Evolutionary conservation across 1,140 invertebrate genomes (phyloP), one percentile per base, ranked within the genome.

Genomic region (Euborellia annulipes): DNA sequence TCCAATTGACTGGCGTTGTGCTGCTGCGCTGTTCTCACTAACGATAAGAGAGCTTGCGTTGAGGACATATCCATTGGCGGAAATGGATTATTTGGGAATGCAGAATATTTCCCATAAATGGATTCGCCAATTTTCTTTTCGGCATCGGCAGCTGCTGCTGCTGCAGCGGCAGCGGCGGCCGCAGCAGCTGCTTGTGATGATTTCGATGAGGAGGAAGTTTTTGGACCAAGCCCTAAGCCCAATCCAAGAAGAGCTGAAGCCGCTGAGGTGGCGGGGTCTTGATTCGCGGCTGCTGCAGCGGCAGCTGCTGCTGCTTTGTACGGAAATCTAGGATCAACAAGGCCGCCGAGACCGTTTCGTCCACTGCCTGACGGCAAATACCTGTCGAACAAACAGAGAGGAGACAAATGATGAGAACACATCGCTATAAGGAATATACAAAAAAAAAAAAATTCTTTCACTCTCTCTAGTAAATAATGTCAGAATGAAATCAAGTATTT

Each of bases 51-150:
- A 0, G 80, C 76, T 63, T 86, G 76, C 2, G 78, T 86, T 4
- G 82, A 81, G 45, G 75, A 81, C 81, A 86, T 84, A 55, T 85
- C 82, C 20, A 85, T 69, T 23, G 73, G 71, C 43, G 76, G 75
- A 50, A 79, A 78, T 6, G 75, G 70, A 0, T 73, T 71, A 62
- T 67, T 19, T 58, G 53, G 46, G 36, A 27, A 27, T 4, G 23
- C 23, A 11, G 23, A 6, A 11, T 27, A 27, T 27, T 27, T 27
- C 23, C 4, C 23, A 27, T 27, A 27, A 6, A 27, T 27, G 23
- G 23, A 27, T 27, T 27, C 18, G 8, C 41, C n/a, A 4, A 27
- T 27, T 27, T 27, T 27, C 23, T 27, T 27, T 6, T 27, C 23
- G 11, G 23, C 17, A 20, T 17, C 30, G 20, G 38, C 38, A 13